Conservation (phyloP, 2,113 vertebrate genomes). For the Falcunculus frontatus region DNA sequence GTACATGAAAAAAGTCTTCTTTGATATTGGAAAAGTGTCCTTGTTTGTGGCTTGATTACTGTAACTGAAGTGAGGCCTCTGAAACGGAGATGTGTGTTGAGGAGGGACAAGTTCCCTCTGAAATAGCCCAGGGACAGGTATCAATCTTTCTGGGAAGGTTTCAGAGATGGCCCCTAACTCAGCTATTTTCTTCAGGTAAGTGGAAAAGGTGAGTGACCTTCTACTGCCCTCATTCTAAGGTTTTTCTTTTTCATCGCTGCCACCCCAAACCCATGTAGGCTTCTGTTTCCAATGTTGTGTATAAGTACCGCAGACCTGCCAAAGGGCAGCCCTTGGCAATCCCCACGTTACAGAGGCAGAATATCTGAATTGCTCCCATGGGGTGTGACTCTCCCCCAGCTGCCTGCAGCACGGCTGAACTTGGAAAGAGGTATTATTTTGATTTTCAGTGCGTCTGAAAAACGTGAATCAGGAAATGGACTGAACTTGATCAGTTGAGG, state of each 20-base stretch:
- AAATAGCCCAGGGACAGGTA: background rate
- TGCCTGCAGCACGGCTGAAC: background rate
- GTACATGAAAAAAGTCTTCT: background rate
- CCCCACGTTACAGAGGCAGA: background rate
- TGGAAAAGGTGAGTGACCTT: background rate
- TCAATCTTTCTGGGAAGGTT: background rate
- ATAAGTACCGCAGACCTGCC: background rate
- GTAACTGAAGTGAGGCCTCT: background rate
- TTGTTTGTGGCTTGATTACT: background rate
- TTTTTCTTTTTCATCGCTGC: background rate
- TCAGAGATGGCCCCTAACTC: background rate
- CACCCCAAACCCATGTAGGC: background rate
- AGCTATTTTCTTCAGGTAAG: background rate
- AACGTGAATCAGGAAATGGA: background rate
- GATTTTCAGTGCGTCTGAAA: background rate
- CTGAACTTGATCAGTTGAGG: background rate
- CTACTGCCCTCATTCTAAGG: background rate
- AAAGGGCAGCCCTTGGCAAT: background rate
- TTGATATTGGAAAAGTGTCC: background rate
- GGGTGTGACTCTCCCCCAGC: background rate
- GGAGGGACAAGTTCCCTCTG: background rate
- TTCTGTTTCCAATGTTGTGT: background rate
- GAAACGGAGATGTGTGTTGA: background rate
- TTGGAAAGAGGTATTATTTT: background rate
- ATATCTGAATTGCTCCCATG: background rate